A percentile compares a stretch with the other conserved stretches of the same genome.
These are phyloP conservation scores for Percopsis transmontana DNA, from an alignment of 2,113 vertebrate genomes.

Conservation along the genomic window DNA sequence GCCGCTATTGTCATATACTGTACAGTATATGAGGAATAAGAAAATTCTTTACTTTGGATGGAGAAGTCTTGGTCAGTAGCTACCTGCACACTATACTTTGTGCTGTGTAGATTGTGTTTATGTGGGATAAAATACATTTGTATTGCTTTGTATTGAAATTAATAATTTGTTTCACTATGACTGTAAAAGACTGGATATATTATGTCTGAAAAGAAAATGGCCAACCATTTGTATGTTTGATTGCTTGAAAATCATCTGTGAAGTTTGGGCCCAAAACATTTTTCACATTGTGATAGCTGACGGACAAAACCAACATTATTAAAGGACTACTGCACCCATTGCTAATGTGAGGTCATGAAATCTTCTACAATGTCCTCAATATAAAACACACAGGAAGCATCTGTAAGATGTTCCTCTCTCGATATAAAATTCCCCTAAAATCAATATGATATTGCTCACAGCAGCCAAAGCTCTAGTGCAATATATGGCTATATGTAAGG, in stretches of 20 bases:
- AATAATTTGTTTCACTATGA: neutral
- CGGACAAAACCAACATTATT: slow-evolving; percentile 1
- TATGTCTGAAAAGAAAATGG: neutral
- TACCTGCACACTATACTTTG: neutral
- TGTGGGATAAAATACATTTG: neutral
- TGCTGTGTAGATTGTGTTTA: neutral
- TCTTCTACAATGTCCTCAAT: slow-evolving; percentile 13
- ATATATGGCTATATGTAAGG: slow-evolving; percentile 67
- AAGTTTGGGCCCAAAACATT: too few relatives aligned
- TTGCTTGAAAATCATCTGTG: neutral
- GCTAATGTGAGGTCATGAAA: neutral
- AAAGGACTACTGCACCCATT: neutral
- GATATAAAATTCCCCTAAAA: slow-evolving; percentile 61
- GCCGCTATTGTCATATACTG: slow-evolving; percentile 25
- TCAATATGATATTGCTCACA: slow-evolving; percentile 73
- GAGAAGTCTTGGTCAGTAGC: neutral
- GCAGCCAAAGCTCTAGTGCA: slow-evolving; percentile 63
- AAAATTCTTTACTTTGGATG: slow-evolving; percentile 7
- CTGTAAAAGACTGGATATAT: neutral
- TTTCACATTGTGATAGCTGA: neutral
- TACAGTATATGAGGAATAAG: neutral
- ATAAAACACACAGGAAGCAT: slow-evolving; percentile 50
- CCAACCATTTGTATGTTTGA: neutral
- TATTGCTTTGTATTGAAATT: neutral
- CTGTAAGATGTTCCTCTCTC: slow-evolving; percentile 43